A percentile compares a stretch with the other conserved stretches of the same genome.
These are phyloP conservation scores for Carcharodon carcharias DNA, from an alignment of 2,797 vertebrate species.

Conservation along the genomic window DNA sequence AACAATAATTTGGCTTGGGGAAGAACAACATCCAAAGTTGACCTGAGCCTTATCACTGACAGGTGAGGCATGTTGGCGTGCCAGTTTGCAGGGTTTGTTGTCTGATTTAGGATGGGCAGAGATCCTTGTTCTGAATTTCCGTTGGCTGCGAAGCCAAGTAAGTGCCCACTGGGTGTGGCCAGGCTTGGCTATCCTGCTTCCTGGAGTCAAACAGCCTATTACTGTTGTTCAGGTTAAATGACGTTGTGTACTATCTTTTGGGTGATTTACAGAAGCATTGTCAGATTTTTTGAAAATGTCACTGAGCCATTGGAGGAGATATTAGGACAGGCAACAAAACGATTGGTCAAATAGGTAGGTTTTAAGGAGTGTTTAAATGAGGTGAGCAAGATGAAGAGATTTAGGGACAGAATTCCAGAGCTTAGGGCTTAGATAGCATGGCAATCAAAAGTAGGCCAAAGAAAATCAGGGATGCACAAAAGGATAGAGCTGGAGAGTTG, in stretches of 20 bases:
- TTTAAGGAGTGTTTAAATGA: not conserved
- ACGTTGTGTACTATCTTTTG: too few relatives aligned
- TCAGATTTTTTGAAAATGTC: not conserved
- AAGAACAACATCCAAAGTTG: not conserved
- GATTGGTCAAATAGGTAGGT: not conserved
- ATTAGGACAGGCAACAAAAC: not conserved
- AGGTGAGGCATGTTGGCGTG: not conserved
- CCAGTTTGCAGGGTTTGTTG: not conserved
- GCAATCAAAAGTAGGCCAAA: not conserved
- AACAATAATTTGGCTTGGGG: not conserved
- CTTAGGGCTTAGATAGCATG: not conserved
- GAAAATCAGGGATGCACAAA: not conserved
- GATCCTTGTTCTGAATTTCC: not conserved
- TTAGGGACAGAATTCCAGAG: not conserved
- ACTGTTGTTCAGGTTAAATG: too few relatives aligned
- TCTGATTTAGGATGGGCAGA: not conserved
- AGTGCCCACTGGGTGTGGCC: not conserved
- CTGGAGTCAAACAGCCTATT: not conserved
- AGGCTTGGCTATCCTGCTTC: not conserved
- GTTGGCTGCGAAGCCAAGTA: not conserved
- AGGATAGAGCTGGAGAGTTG: too few relatives aligned
- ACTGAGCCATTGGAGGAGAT: not conserved
- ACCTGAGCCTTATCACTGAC: not conserved
- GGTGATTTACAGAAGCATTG: not conserved
- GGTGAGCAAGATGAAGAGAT: not conserved